Base-by-base conservation (phyloP, 2,113 vertebrate species). In the Rattus norvegicus region DNA sequence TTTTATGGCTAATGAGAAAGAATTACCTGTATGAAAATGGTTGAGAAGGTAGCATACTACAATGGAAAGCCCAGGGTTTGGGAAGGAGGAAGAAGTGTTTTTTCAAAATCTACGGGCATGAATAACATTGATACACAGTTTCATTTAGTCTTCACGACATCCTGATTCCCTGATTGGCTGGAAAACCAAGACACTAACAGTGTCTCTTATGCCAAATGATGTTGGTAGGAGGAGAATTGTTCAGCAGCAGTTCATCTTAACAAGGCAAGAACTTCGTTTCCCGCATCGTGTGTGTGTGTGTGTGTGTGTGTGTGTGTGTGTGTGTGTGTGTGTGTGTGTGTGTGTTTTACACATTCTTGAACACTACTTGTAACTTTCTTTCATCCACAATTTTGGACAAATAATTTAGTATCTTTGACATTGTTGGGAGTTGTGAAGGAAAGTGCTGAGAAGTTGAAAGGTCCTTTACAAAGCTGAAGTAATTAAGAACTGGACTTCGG, bases 81-180 rank as follows among this genome's bases (percentile, higher is more conserved):
- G 43, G 92, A 94, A 65, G 65, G 39, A 83, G 43, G 61, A 73
- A 56, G 56, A 61, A 94, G 24, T 67, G 13, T 91, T 70, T 93
- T 84, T 75, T 95, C n/a, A 85, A 0, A 72, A 84, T 94, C 72
- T 83, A 39, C 13, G 43, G 43, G 47, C 76, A 77, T 33, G 0
- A 85, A 49, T 94, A 36, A 73, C 84, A 72, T 83, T 22, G 0
- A 80, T 49, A 47, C 76, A 77, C 69, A 85, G n/a, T 75, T 9
- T 91, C 47, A 70, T 70, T 96, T 94, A 96, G 89, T 91, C 33
- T 8, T 89, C 47, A 70, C 89, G 20, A 90, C 49, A 86, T 39
- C 26, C 7, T 86, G 65, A 30, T 76, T 47, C 14, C 6, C 3
- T 85, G 7, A 79, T 24, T 47, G 9, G 65, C 83, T 76, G 59